A percentile compares a stretch with the other conserved stretches of the same genome.
Conservation (phyloP, 64 coral and sea anemone genomes). For the Trachythela sp. region DNA sequence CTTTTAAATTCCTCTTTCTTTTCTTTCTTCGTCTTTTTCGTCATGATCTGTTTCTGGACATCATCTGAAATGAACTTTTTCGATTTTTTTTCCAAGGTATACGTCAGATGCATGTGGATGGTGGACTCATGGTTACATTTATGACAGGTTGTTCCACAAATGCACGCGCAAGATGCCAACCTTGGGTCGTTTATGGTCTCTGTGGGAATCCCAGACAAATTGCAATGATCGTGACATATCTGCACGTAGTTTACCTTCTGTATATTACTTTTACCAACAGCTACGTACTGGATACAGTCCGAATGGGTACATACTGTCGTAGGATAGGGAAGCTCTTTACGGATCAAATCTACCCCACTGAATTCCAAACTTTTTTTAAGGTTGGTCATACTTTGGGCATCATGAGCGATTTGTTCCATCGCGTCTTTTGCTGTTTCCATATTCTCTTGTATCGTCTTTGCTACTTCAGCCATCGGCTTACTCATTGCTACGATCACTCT, state of each 20-base stretch:
- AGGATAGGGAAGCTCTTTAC: not conserved
- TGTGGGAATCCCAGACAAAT: not conserved
- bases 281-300: not conserved
- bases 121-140: not conserved
- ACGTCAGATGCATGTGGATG: not conserved
- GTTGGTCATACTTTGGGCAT: not conserved
- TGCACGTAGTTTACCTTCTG: not conserved
- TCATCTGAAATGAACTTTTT: not conserved
- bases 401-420: not conserved
- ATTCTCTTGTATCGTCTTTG: conserved; percentile 25
- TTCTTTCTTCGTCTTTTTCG: not conserved
- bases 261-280: not conserved
- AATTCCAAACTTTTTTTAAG: conserved; percentile 19
- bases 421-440: not conserved
- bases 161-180: not conserved
- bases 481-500: conserved; percentile 13
- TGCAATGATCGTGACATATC: not conserved
- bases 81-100: not conserved
- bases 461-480: conserved; percentile 35
- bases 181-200: not conserved
- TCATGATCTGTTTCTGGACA: not conserved
- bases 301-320: conserved; percentile 19
- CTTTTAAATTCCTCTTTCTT: not conserved
- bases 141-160: not conserved
- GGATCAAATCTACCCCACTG: not conserved